These are phyloP conservation scores for Drosophila helvetica DNA, from an alignment of 2,888 invertebrate genomes.

Conservation along the genomic window DNA sequence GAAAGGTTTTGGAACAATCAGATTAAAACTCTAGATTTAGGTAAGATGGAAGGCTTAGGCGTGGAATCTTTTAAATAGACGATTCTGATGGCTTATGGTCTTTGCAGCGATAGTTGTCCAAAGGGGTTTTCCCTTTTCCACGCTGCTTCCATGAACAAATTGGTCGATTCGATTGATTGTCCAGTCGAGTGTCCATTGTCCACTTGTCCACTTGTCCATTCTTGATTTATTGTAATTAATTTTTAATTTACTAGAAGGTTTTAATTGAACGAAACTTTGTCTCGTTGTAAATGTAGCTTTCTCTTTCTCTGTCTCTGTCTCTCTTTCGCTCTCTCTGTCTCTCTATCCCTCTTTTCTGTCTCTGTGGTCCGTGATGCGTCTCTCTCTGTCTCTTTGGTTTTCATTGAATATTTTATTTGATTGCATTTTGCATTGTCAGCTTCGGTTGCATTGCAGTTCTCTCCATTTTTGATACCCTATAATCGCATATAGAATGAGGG, in stretches of 20 bases:
- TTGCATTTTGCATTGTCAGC: conserved; percentile 49
- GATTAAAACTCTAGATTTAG: too few species aligned
- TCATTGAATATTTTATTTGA: conserved; percentile 42
- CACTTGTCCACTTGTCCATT: conserved; percentile 18
- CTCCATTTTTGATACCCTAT: conserved; percentile 3
- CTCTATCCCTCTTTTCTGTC: neutral
- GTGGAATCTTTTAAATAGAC: neutral
- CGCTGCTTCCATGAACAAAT: neutral
- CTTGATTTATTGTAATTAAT: conserved; percentile 54
- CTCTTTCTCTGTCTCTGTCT: conserved; percentile 1
- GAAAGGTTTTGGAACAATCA: too few species aligned
- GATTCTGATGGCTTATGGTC: neutral
- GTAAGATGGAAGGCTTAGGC: too few species aligned
- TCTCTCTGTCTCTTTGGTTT: conserved; percentile 6
- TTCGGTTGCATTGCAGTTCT: conserved; percentile 2
- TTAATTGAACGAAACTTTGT: conserved; percentile 16
- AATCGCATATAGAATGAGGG: neutral
- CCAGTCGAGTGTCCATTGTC: conserved; percentile 10
- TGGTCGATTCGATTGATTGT: conserved; percentile 1
- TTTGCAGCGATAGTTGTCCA: neutral
- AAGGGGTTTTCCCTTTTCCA: neutral
- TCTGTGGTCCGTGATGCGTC: neutral
- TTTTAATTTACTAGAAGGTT: conserved; percentile 42
- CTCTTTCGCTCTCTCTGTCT: neutral
- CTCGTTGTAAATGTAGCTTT: neutral